These are phyloP conservation scores for Sicus ferrugineus DNA, from an alignment of 2,888 invertebrate genomes.

Conservation along the genomic window DNA sequence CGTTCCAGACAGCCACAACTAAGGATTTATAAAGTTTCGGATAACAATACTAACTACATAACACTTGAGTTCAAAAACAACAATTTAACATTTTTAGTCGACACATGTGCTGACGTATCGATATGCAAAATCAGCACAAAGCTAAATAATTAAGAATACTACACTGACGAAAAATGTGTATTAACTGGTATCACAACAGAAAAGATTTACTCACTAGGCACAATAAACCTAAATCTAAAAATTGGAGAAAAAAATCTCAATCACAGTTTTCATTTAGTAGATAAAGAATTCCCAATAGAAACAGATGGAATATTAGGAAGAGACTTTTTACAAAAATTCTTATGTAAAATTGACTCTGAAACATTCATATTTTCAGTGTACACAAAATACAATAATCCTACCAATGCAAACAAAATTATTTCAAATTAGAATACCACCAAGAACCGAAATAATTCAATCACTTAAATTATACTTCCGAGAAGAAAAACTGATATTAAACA, in stretches of 20 bases:
- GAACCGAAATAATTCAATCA: too few species aligned
- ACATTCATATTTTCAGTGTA: constrained; percentile 24
- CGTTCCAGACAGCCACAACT: background rate
- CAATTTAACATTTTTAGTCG: background rate
- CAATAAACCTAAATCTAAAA: background rate
- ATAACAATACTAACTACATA: background rate
- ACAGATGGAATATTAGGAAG: constrained; percentile 35
- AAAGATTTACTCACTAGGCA: background rate
- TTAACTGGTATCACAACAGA: background rate
- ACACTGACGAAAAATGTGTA: background rate
- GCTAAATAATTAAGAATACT: background rate
- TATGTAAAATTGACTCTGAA: constrained; percentile 34
- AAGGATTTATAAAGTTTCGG: background rate
- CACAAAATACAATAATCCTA: background rate
- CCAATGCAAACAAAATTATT: background rate
- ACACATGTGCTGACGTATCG: background rate
- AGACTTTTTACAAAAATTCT: constrained; percentile 29
- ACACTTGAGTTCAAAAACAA: background rate
- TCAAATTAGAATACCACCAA: too few species aligned
- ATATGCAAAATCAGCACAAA: background rate
- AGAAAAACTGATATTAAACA: too few species aligned
- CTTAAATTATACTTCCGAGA: too few species aligned
- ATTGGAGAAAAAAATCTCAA: background rate
- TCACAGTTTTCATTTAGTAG: constrained; percentile 6
- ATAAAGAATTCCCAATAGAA: too few species aligned